phyloP scores from a whole-genome alignment of 1,140 invertebrate species.

The Sitophilus oryzae region DNA sequence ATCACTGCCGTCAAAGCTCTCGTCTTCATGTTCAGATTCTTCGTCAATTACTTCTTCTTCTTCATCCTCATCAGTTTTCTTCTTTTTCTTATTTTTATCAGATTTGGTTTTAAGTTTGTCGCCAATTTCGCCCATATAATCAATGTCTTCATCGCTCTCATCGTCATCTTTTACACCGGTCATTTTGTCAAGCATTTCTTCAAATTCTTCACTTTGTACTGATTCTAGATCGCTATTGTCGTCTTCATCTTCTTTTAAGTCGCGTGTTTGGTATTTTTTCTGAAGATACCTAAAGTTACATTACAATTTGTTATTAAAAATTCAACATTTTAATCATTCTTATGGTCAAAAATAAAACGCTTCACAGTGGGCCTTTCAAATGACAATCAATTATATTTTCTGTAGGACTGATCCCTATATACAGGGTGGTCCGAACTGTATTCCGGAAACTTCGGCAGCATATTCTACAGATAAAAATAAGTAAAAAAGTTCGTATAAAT shows the following conservation, averaged over 20 bases:
- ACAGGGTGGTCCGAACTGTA: too few species aligned
- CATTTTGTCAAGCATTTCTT: conserved; percentile 68
- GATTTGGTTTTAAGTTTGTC: conserved; percentile 41
- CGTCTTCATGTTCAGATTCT: conserved; percentile 46
- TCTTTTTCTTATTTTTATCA: conserved; percentile 39
- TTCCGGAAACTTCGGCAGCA: too few species aligned
- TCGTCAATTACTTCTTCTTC: conserved; percentile 31
- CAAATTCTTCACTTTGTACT: conserved; percentile 85
- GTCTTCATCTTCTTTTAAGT: conserved; percentile 41
- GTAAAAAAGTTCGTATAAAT: too few species aligned
- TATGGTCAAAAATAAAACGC: too few species aligned
- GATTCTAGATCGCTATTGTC: conserved; percentile 64
- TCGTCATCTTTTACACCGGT: conserved; percentile 42
- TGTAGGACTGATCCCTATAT: too few species aligned
- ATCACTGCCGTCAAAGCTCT: conserved; percentile 45
- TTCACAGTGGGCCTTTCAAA: too few species aligned
- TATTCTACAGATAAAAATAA: too few species aligned
- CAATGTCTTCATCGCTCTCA: conserved; percentile 50
- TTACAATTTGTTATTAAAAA: too few species aligned
- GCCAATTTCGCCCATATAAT: conserved; percentile 52
- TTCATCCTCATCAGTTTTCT: conserved; percentile 43
- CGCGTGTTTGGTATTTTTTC: conserved; percentile 41
- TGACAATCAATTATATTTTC: too few species aligned
- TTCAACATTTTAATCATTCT: too few species aligned
- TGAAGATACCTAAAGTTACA: conserved; percentile 46